Evolutionary conservation across 37 sponge, comb jelly and placozoan species (phyloP), one percentile per base, ranked within the genome.

Genomic region (Hormiphora californensis): DNA sequence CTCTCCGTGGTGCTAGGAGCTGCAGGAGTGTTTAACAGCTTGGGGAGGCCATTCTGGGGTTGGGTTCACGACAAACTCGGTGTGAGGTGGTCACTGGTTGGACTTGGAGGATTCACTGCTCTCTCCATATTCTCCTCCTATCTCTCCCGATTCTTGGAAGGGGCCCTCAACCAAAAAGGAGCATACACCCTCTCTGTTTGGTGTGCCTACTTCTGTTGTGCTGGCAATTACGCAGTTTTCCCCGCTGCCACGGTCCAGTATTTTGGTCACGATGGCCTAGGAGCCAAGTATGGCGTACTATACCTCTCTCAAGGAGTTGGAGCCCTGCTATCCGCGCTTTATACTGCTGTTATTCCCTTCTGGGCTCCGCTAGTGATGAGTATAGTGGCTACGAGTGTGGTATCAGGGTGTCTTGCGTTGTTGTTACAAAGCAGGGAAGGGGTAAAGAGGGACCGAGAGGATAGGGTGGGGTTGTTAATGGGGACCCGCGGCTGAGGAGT

Each of bases 31-130:
- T 73, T 73, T 28, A 73, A 73, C 38, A 36, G 39, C 9, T 3
- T 73, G 9, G 81, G 81, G 23, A 21, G 81, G 5, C 81, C 81
- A 15, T 73, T 73, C 46, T 73, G 81, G 81, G 81, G 81, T 1
- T 36, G n/a, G 25, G 28, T 73, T 15, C 35, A 73, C 23, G 81
- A 73, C 44, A 73, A 28, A 73, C 17, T 40, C 9, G 35, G 35
- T 3, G 81, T 73, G 28, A 73, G 43, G 81, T 0, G 40, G 23
- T 41, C 46, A 2, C 22, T 73, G 11, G 40, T 73, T 40, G 1
- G 4, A 2, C 81, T 73, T 7, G 40, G 81, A 25, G 0, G 40
- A 43, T 43, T 22, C 23, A 33, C 81, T 1, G 81, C 46, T 19
- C 17, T 73, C 11, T 25, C 46, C 22, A 73, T 73, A n/a, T 11